Conservation (phyloP, 2,797 vertebrate species). For the Limosa lapponica region DNA sequence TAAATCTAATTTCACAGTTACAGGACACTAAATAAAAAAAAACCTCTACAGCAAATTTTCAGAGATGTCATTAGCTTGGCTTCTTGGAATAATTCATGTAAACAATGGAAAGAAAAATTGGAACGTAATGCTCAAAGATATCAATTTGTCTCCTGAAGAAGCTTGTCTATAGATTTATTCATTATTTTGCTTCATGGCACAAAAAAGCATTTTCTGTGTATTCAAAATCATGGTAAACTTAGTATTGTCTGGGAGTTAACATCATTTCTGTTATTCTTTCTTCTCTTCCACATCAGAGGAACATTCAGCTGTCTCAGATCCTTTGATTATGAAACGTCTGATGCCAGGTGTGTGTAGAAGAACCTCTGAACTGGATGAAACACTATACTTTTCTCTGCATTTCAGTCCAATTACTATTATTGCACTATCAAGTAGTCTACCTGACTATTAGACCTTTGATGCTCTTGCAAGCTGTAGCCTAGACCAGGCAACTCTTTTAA, state of each 20-base stretch:
- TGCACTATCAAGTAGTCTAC: conserved; percentile 70
- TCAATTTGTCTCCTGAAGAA: background rate
- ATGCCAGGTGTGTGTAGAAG: conserved; percentile 56
- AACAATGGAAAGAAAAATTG: background rate
- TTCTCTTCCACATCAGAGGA: conserved; percentile 46
- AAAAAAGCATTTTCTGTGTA: conserved; percentile 17
- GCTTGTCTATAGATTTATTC: conserved; percentile 18
- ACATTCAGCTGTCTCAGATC: conserved; percentile 38
- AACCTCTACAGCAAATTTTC: background rate
- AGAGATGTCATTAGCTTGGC: background rate
- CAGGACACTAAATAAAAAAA: conserved; percentile 5
- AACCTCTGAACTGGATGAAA: conserved; percentile 66
- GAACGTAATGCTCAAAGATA: conserved; percentile 4
- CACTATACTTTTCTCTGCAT: conserved; percentile 68
- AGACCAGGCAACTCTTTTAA: background rate
- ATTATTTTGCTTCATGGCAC: conserved; percentile 37
- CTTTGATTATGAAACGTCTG: conserved; percentile 52
- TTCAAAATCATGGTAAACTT: conserved; percentile 47
- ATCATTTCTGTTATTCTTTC: conserved; percentile 23
- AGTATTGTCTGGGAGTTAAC: conserved; percentile 39
- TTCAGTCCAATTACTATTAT: conserved; percentile 79
- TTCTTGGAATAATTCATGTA: conserved; percentile 6
- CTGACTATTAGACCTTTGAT: conserved; percentile 74
- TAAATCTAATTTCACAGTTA: conserved; percentile 12
- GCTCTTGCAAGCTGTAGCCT: conserved; percentile 50